Conservation (phyloP, 2,113 vertebrate species). For the Anolis carolinensis region DNA sequence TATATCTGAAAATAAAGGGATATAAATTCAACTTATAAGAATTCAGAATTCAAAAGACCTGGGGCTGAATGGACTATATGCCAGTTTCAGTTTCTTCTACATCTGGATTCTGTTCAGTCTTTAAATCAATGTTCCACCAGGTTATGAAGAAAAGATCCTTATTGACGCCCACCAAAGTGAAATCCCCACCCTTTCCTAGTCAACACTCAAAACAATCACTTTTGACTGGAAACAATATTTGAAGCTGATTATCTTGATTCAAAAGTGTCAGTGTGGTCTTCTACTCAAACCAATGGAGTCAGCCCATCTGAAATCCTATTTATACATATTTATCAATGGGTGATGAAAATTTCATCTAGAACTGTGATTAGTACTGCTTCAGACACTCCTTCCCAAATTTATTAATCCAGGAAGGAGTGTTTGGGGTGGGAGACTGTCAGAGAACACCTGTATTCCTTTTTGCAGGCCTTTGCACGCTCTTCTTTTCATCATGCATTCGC, state of each 20-base stretch:
- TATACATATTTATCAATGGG: not conserved
- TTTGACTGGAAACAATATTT: not conserved
- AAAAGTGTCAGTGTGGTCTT: not conserved
- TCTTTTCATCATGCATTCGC: conserved; percentile 39
- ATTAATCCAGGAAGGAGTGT: conserved; percentile 32
- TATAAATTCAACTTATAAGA: no score
- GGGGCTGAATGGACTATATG: no score
- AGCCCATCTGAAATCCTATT: not conserved
- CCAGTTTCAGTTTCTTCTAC: no score
- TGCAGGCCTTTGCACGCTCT: conserved; percentile 41
- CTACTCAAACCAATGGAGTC: not conserved
- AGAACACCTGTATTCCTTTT: conserved; percentile 47
- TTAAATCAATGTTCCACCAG: no score
- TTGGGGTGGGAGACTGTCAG: not conserved
- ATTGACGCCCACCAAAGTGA: no score
- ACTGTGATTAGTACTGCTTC: not conserved
- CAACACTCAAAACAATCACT: not conserved
- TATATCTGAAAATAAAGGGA: no score
- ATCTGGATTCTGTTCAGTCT: no score
- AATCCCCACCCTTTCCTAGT: no score
- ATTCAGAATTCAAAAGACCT: no score
- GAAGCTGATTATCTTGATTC: not conserved
- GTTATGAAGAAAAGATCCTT: no score
- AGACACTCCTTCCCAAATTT: conserved; percentile 5
- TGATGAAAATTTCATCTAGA: conserved; percentile 47